Percentiles rank a stretch among this genome's conserved stretches.
These are phyloP conservation scores for Thunnus maccoyii DNA, from an alignment of 2,113 vertebrate genomes.

Conservation along the genomic window DNA sequence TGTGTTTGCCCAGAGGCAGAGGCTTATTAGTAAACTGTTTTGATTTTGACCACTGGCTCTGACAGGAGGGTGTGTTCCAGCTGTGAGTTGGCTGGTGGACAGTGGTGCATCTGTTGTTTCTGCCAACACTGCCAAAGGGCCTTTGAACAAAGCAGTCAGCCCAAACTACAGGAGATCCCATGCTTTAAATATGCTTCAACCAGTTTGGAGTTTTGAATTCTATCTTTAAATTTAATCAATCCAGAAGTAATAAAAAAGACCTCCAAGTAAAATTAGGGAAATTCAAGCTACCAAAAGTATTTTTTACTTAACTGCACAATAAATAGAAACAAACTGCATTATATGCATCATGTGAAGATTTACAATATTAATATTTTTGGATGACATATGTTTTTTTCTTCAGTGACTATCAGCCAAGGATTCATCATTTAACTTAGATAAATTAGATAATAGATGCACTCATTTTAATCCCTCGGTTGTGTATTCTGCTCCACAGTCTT, in stretches of 20 bases:
- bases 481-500: slow-evolving; percentile 84
- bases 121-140: slow-evolving; percentile 38
- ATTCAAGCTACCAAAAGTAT: background rate
- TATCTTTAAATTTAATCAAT: background rate
- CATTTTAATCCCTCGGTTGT: background rate
- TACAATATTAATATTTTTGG: background rate
- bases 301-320: background rate
- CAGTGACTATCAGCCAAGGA: too few relatives aligned
- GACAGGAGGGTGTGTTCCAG: slow-evolving; percentile 9
- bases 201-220: background rate
- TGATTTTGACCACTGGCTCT: slow-evolving; percentile 37
- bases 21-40: slow-evolving; percentile 52
- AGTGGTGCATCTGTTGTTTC: slow-evolving; percentile 19
- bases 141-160: slow-evolving; percentile 12
- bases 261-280: background rate
- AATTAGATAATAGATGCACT: background rate
- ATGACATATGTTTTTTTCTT: background rate
- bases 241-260: background rate
- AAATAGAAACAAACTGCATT: background rate
- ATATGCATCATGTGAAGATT: background rate
- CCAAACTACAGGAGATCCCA: background rate
- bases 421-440: background rate
- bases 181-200: slow-evolving; percentile 8
- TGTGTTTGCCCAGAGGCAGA: slow-evolving; percentile 49
- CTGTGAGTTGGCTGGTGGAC: slow-evolving; percentile 31